Evolutionary conservation across 2,113 vertebrate species (phyloP), one percentile per base, ranked within the genome.

Genomic region (Menidia beryllina): DNA sequence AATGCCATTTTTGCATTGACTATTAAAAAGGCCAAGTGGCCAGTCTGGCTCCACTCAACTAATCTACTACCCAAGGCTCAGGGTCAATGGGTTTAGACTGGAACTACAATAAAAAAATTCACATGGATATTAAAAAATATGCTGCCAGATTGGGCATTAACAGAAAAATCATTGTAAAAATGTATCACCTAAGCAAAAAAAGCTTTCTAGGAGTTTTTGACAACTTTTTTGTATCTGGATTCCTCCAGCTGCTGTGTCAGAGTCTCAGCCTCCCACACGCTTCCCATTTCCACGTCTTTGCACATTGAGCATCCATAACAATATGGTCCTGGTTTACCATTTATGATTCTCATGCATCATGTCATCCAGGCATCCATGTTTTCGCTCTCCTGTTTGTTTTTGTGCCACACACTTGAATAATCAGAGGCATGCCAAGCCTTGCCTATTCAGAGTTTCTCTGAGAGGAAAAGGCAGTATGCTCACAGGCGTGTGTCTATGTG

Each of bases 311-410:
- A 77, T 67, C 65, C 59, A 58, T 64, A 57, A 76, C 70, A 80
- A 83, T 77, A 72, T 81, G 81, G 72, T 77, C 73, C 59, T 65
- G 21, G 47, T 84, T 75, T 73, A 58, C 76, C 85, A 85, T 75
- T 89, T 77, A 81, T 72, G 62, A 39, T 73, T 77, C 74, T 75
- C 79, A 81, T 48, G 71, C 73, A 80, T 76, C 13, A 52, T 77
- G 72, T 67, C 82, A 69, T 49, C 71, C 52, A 79, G 59, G 45
- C 82, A 75, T 84, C 78, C 82, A 70, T 82, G 81, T 72, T 73
- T 53, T 38, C 60, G 62, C 74, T 84, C 80, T 62, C 67, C 71
- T 79, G 66, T 84, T 81, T 89, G 75, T 77, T 78, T 90, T 71
- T 43, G 55, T 41, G 62, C 75, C 76, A 67, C 79, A 77, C 83